Evolutionary conservation across 2,113 vertebrate genomes (phyloP).

Genomic region (Menidia beryllina): DNA sequence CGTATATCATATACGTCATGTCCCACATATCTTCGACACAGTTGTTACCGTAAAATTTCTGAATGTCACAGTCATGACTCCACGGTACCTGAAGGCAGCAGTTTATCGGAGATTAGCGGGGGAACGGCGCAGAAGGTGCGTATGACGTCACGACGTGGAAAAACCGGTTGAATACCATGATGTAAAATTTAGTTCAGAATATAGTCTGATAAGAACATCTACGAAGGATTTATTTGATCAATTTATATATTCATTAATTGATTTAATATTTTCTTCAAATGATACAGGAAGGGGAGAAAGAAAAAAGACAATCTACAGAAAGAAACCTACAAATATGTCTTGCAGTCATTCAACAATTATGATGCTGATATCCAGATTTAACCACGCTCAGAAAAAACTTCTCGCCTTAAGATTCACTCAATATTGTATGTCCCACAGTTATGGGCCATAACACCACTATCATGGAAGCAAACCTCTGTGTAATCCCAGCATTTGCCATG

Average conservation of each 20-base stretch:
- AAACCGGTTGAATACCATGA: conserved; percentile 6
- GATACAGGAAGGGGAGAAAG: no score
- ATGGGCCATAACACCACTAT: no score
- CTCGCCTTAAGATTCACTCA: no score
- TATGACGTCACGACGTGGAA: conserved; percentile 24
- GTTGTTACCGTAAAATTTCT: neutral
- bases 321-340: no score
- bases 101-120: neutral
- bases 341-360: no score
- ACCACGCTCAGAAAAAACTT: no score
- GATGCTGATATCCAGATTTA: no score
- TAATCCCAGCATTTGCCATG: no score
- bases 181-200: neutral
- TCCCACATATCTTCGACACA: neutral
- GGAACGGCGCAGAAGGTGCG: neutral
- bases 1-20: neutral
- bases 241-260: neutral
- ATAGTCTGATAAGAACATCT: neutral
- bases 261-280: no score
- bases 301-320: no score
- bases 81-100: conserved; percentile 53
- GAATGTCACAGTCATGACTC: neutral
- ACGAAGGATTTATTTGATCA: neutral
- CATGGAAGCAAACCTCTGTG: no score
- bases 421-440: no score